Evolutionary conservation across 2,113 vertebrate genomes (phyloP), one percentile per base, ranked within the genome.

Genomic region (Labeo rohita): DNA sequence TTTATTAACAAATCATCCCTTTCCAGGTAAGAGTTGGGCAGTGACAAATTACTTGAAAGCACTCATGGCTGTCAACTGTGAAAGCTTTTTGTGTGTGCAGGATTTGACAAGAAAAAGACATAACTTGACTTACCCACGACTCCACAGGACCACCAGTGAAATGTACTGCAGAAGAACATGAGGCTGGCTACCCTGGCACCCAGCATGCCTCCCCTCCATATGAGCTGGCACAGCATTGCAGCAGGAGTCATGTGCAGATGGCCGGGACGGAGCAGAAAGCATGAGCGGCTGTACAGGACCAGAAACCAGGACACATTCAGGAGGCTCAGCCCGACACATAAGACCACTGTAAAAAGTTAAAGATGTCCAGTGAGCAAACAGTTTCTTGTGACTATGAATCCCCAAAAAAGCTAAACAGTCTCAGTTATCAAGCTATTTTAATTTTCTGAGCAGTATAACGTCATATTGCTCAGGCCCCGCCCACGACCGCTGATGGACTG

Each of bases 181-280:
- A 97, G 91, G 39, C 95, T 93, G 72, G 95, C 92, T 47, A 96
- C 92, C 2, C 96, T 93, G 12, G 96, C 94, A 0, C 94, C 95
- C 88, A 97, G 79, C 96, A 97, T 97, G 66, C 95, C 90, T 1
- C 90, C 95, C 92, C 97, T 94, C 97, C 97, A 97, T 59, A 97
- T 92, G 80, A 97, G 94, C 90, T 96, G 95, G 92, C 96, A 97
- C 85, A 97, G 87, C 43, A 97, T 88, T 83, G 96, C 93, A 0
- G 91, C 68, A 0, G 95, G 95, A 0, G 94, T 95, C 11, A 91
- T 91, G 9, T 91, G 90, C 8, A 93, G 88, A 85, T 94, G 95
- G 1, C 96, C 94, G 0, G 94, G 95, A 91, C 93, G 96, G 90
- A 97, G 66, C 88, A 94, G 91, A 18, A 90, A 92, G 83, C 93